Conservation (phyloP, 1,140 invertebrate species). For the Steinernema feltiae region DNA sequence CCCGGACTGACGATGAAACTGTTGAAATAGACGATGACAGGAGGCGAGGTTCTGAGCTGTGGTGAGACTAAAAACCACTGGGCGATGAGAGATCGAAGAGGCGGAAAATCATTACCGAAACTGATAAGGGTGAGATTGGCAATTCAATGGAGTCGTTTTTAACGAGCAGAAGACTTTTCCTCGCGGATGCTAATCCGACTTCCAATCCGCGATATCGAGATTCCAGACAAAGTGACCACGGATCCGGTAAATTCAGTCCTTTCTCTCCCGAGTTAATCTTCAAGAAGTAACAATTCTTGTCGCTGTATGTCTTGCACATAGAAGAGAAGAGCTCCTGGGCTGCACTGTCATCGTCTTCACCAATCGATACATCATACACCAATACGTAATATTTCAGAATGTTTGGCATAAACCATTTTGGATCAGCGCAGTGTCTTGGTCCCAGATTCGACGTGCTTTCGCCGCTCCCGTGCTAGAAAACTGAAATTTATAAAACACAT, state of each 20-base stretch:
- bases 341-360: conserved; percentile 61
- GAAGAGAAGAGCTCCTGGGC: conserved; percentile 26
- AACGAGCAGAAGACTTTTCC: conserved; percentile 20
- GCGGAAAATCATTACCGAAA: neutral
- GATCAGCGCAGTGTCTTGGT: conserved; percentile 40
- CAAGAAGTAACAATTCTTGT: conserved; percentile 39
- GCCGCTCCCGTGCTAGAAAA: conserved; percentile 37
- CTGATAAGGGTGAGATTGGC: neutral
- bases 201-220: conserved; percentile 31
- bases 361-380: conserved; percentile 73
- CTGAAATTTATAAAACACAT: neutral
- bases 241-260: conserved; percentile 36
- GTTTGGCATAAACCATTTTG: conserved; percentile 80
- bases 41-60: conserved; percentile 3
- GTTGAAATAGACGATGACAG: neutral
- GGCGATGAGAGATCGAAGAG: neutral
- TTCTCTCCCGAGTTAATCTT: conserved; percentile 39
- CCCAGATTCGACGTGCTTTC: conserved; percentile 12
- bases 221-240: conserved; percentile 34
- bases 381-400: conserved; percentile 82
- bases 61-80: conserved; percentile 1
- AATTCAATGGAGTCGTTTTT: neutral
- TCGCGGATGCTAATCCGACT: conserved; percentile 35
- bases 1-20: neutral
- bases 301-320: conserved; percentile 33